phyloP scores from a whole-genome alignment of 2,797 vertebrate genomes.

The Pteronotus mesoamericanus region DNA sequence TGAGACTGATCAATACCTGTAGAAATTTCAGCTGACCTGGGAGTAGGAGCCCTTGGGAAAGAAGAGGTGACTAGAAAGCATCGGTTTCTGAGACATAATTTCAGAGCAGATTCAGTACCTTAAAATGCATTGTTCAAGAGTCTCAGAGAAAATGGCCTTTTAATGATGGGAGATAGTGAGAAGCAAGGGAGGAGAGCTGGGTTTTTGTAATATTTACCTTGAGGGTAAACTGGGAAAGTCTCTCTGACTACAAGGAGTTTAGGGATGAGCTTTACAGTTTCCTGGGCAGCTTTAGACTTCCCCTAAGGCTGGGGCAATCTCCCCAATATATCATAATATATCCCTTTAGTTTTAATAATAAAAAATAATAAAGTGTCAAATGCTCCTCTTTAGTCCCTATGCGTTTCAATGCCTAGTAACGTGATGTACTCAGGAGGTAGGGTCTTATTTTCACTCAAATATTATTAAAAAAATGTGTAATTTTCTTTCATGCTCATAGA shows the following conservation, averaged over 20 bases:
- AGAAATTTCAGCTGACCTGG: background rate
- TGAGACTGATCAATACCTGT: background rate
- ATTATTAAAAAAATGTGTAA: background rate
- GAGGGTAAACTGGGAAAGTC: background rate
- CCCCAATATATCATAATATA: slow-evolving; percentile 7
- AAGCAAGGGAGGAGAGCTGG: background rate
- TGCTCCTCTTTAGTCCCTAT: slow-evolving; percentile 1
- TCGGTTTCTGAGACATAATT: background rate
- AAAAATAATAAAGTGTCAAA: slow-evolving; percentile 54
- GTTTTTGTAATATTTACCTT: slow-evolving; percentile 39
- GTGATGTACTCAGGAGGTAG: background rate
- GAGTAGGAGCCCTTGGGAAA: background rate
- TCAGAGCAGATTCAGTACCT: background rate
- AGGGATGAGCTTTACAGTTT: slow-evolving; percentile 7
- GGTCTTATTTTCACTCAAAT: slow-evolving; percentile 8
- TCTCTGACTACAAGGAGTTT: slow-evolving; percentile 4
- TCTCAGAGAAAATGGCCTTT: background rate
- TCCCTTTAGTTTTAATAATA: slow-evolving; percentile 57
- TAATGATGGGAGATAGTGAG: background rate
- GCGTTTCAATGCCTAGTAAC: slow-evolving; percentile 41
- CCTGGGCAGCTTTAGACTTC: background rate
- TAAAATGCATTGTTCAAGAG: background rate
- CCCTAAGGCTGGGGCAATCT: background rate
- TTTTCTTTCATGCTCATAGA: background rate
- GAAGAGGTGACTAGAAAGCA: background rate